These are phyloP conservation scores for Escarpia spicata DNA, from an alignment of 2,888 invertebrate species.

Conservation along the genomic window DNA sequence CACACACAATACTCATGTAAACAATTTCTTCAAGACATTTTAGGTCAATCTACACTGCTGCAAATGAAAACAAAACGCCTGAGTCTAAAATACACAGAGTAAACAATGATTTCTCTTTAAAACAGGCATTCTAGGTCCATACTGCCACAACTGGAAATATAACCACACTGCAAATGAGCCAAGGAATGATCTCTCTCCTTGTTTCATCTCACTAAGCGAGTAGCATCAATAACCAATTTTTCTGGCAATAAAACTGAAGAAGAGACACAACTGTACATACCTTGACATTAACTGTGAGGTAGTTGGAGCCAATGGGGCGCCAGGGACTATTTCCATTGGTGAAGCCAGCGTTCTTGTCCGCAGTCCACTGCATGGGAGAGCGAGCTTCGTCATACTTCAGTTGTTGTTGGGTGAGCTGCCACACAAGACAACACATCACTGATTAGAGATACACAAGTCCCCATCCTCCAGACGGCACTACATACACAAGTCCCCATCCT, in stretches of 20 bases:
- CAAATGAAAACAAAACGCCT: too few species aligned
- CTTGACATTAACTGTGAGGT: conserved; percentile 51
- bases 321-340: conserved; percentile 47
- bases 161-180: too few species aligned
- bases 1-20: neutral
- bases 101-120: too few species aligned
- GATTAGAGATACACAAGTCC: too few species aligned
- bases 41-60: too few species aligned
- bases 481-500: too few species aligned
- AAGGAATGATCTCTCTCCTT: too few species aligned
- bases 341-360: conserved; percentile 56
- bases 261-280: conserved; percentile 42
- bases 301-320: conserved; percentile 53
- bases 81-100: too few species aligned
- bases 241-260: neutral
- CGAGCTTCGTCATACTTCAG: conserved; percentile 35
- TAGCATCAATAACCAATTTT: neutral
- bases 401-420: neutral
- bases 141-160: too few species aligned
- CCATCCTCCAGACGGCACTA: too few species aligned
- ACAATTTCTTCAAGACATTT: neutral
- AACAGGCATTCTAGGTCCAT: too few species aligned
- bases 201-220: neutral
- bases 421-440: neutral
- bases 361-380: conserved; percentile 65